Evolutionary conservation across 2,797 vertebrate genomes (phyloP).

Genomic region (Phalanger gymnotis): DNA sequence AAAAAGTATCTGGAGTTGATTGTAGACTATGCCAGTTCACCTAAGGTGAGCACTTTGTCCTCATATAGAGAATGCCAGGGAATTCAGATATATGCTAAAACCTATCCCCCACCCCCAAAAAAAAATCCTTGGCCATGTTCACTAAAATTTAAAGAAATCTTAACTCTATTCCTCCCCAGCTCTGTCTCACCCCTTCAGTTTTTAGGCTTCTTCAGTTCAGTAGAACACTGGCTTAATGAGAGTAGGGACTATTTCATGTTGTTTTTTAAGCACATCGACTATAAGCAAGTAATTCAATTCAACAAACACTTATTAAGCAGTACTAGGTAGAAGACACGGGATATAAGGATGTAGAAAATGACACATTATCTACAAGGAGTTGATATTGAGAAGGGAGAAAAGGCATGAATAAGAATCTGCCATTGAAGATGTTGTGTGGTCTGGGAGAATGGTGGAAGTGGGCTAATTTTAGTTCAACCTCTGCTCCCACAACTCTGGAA

Average conservation of each 20-base stretch:
- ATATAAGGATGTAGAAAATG: not conserved
- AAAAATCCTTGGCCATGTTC: not conserved
- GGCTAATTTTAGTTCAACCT: not conserved
- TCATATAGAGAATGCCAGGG: accelerated
- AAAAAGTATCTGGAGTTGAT: not conserved
- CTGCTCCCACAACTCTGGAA: not conserved
- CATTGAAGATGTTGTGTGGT: not conserved
- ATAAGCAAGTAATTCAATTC: not conserved
- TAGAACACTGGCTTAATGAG: not conserved
- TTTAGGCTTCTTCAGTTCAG: not conserved
- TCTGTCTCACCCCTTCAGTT: not conserved
- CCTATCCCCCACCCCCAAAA: not conserved
- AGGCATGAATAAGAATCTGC: not conserved
- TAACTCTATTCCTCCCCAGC: not conserved
- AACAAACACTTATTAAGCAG: not conserved
- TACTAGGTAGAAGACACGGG: not conserved
- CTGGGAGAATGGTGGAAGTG: not conserved
- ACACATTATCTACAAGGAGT: not conserved
- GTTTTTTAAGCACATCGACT: not conserved
- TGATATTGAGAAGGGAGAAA: not conserved
- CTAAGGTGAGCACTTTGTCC: not conserved
- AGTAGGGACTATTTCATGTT: not conserved
- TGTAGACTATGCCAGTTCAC: not conserved
- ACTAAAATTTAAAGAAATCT: not conserved
- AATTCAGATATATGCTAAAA: not conserved